Percentiles rank a stretch among this genome's conserved stretches.
Evolutionary conservation across 2,113 vertebrate species (phyloP).

Genomic region (Charadrius vociferus): DNA sequence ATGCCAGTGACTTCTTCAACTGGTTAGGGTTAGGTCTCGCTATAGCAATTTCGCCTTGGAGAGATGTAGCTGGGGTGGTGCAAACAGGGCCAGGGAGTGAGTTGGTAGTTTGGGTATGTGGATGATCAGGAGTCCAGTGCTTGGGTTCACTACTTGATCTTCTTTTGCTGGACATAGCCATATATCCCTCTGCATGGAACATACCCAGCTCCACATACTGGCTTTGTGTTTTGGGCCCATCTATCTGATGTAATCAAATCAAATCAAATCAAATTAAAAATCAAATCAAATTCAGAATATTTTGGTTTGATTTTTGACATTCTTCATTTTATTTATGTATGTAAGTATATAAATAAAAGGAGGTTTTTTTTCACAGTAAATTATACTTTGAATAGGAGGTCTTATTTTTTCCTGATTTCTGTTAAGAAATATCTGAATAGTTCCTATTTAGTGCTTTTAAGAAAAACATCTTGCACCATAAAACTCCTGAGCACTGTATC

Average conservation of each 20-base stretch:
- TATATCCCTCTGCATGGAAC: neutral
- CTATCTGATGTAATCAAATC: neutral
- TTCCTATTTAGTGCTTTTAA: neutral
- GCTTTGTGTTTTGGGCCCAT: neutral
- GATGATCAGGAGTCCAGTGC: neutral
- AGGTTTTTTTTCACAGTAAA: accelerated
- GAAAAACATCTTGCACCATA: neutral
- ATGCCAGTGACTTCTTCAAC: neutral
- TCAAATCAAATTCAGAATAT: neutral
- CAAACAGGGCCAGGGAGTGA: neutral
- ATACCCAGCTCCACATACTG: neutral
- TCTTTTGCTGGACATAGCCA: neutral
- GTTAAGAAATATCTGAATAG: neutral
- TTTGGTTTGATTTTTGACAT: neutral
- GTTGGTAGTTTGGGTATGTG: neutral
- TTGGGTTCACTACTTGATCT: neutral
- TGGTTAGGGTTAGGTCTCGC: neutral
- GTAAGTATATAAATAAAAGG: neutral
- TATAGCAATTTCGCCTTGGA: neutral
- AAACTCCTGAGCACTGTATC: neutral
- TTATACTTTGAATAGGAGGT: neutral
- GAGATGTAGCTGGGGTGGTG: neutral
- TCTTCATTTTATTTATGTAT: neutral
- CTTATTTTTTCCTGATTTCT: neutral
- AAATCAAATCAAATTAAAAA: no score